A percentile compares a stretch with the other conserved stretches of the same genome.
These are phyloP conservation scores for Potamarius usumacintae DNA, from an alignment of 2,113 vertebrate genomes.

Conservation along the genomic window DNA sequence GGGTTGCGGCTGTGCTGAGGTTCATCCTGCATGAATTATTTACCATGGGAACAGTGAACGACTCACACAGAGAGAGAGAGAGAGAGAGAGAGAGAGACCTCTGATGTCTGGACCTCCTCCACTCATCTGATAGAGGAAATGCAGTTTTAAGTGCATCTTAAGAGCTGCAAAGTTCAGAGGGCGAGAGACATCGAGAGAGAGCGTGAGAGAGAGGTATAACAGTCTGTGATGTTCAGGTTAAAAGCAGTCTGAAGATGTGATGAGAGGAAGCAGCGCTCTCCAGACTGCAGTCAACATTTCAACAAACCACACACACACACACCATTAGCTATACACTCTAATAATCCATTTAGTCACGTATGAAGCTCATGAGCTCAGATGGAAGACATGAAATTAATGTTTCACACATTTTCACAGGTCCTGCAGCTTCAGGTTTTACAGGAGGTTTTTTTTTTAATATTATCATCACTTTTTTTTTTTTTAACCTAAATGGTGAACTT, in stretches of 20 bases:
- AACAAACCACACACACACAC: not conserved
- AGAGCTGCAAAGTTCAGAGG: slow-evolving; percentile 37
- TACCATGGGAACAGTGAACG: slow-evolving; percentile 14
- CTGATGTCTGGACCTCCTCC: slow-evolving; percentile 28
- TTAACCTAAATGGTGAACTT: not conserved
- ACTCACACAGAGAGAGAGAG: slow-evolving; percentile 10
- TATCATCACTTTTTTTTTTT: not conserved
- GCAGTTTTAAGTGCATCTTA: slow-evolving; percentile 51
- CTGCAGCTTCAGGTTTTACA: too few relatives aligned
- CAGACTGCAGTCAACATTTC: slow-evolving; percentile 14
- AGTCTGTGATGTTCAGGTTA: slow-evolving; percentile 26
- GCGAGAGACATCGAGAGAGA: not conserved
- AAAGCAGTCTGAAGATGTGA: slow-evolving; percentile 17
- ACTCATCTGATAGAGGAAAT: slow-evolving; percentile 38
- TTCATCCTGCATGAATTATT: slow-evolving; percentile 52
- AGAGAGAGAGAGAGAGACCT: slow-evolving; percentile 7
- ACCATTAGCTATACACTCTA: too few relatives aligned
- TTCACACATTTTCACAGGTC: too few relatives aligned
- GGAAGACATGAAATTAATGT: not conserved
- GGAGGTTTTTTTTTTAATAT: not conserved
- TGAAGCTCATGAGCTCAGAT: not conserved
- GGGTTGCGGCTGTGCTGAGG: slow-evolving; percentile 8
- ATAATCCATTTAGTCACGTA: not conserved
- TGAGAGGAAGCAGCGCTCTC: slow-evolving; percentile 10
- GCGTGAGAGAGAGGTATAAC: slow-evolving; percentile 7